Evolutionary conservation across 2,797 vertebrate genomes (phyloP).

Genomic region (Brachyrhaphis roseni): DNA sequence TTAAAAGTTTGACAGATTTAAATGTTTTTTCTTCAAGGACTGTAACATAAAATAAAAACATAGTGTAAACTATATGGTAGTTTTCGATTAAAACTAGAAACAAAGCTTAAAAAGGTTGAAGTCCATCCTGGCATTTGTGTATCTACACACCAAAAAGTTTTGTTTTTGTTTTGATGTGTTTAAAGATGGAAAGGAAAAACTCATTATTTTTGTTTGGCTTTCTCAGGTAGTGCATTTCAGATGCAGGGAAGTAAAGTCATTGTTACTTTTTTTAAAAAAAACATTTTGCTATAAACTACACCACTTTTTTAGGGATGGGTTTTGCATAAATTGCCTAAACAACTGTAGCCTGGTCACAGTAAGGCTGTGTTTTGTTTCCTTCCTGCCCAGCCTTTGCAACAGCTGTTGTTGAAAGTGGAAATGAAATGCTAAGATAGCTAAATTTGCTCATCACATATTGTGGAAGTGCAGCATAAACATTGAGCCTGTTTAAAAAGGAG

Average conservation of each 20-base stretch:
- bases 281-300: background rate
- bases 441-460: slow-evolving; percentile 34
- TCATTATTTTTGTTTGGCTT: background rate
- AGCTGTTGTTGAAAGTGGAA: slow-evolving; percentile 68
- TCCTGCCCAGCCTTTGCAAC: slow-evolving; percentile 7
- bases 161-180: background rate
- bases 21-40: background rate
- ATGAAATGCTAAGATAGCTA: slow-evolving; percentile 56
- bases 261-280: background rate
- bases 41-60: background rate
- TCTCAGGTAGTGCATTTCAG: background rate
- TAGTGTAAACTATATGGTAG: background rate
- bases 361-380: slow-evolving; percentile 28
- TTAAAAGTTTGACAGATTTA: background rate
- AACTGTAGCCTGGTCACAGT: background rate
- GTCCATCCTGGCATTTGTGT: background rate
- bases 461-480: slow-evolving; percentile 34
- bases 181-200: background rate
- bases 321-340: slow-evolving; percentile 13
- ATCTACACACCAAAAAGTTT: background rate
- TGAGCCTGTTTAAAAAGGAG: slow-evolving; percentile 17
- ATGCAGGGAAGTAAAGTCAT: background rate
- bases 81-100: background rate
- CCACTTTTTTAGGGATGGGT: background rate
- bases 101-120: background rate